phyloP scores from a whole-genome alignment of 2,113 vertebrate species.

The Xiphias gladius region DNA sequence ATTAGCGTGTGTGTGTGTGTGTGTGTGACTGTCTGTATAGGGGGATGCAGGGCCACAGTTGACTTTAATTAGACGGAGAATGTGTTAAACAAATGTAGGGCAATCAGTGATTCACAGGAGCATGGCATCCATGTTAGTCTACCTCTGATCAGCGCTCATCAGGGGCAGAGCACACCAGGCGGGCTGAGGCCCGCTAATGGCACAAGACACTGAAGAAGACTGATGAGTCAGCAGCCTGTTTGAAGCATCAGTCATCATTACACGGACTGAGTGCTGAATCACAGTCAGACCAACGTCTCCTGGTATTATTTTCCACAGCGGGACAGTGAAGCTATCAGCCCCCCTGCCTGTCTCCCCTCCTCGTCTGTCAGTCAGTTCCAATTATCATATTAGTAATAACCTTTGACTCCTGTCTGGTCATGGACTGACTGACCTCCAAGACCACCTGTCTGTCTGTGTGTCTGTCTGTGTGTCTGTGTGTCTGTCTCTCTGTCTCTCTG shows the following conservation, averaged over 20 bases:
- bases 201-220: slow-evolving; percentile 25
- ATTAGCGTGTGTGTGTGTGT: slow-evolving; percentile 23
- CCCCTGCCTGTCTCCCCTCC: background rate
- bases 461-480: background rate
- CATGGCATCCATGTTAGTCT: slow-evolving; percentile 27
- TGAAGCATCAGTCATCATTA: slow-evolving; percentile 49
- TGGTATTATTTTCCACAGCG: slow-evolving; percentile 28
- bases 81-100: slow-evolving; percentile 66
- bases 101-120: slow-evolving; percentile 55
- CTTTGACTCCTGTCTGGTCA: slow-evolving; percentile 45
- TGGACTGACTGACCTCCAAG: slow-evolving; percentile 17
- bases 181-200: background rate
- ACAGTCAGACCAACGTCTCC: slow-evolving; percentile 20
- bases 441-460: background rate
- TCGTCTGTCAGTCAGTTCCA: slow-evolving; percentile 47
- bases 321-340: background rate
- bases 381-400: slow-evolving; percentile 51
- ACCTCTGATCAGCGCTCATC: slow-evolving; percentile 56
- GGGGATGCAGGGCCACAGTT: slow-evolving; percentile 38
- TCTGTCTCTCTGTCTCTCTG: background rate
- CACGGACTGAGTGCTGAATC: slow-evolving; percentile 44
- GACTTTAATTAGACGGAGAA: slow-evolving; percentile 60
- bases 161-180: slow-evolving; percentile 22
- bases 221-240: slow-evolving; percentile 58
- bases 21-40: slow-evolving; percentile 1